phyloP scores from a whole-genome alignment of 2,888 invertebrate genomes.

The Tenthredo scrophulariae region DNA sequence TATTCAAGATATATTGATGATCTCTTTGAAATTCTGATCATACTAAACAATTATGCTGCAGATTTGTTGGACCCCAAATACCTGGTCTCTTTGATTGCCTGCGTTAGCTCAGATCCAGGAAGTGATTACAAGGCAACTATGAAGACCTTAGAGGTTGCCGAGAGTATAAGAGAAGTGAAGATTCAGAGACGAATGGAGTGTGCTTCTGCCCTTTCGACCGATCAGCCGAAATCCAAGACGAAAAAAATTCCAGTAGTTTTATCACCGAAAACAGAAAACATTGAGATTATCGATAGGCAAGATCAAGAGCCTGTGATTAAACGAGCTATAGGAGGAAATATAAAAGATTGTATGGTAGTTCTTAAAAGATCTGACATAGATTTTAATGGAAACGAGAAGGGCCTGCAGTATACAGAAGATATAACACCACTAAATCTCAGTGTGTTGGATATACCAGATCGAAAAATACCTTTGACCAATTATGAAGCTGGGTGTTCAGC shows the following conservation, averaged over 20 bases:
- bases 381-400: neutral
- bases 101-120: neutral
- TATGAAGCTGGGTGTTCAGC: neutral
- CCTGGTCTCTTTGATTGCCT: slow-evolving; percentile 26
- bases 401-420: neutral
- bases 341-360: slow-evolving; percentile 22
- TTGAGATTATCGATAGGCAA: neutral
- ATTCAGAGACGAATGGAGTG: neutral
- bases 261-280: neutral
- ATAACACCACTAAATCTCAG: neutral
- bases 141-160: neutral
- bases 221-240: neutral
- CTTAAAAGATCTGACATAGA: neutral
- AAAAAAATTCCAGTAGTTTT: neutral
- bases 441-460: neutral
- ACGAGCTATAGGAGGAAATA: neutral
- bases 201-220: neutral
- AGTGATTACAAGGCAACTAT: neutral
- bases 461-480: neutral
- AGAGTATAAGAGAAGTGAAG: neutral
- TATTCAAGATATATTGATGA: neutral
- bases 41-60: neutral
- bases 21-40: neutral
- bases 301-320: neutral
- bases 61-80: neutral